Evolutionary conservation across 2,113 vertebrate genomes (phyloP), one percentile per base, ranked within the genome.

Genomic region (Salvator merianae): DNA sequence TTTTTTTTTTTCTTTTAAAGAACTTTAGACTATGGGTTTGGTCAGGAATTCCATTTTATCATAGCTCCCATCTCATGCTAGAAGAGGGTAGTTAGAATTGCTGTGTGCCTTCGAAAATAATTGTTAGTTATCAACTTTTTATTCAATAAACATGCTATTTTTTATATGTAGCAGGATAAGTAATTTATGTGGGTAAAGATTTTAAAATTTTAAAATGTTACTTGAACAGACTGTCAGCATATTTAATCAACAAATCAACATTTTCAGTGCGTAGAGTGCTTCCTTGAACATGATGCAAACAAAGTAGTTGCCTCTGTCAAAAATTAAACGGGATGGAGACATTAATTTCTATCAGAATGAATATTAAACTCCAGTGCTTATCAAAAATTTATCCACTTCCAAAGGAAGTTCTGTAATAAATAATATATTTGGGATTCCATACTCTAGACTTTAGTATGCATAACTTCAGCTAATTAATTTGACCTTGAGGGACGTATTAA

Each of bases 321-420:
- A 74, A 63, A 82, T 82, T 82, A 74, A 82, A 74, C 55, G 5
- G 70, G 70, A 63, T 55, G 73, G 13, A 63, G 53, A 63, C 40
- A 32, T 73, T 82, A 82, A 74, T 73, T 74, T 82, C 72, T 74
- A 74, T 82, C 55, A 74, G 53, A 34, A 74, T 82, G 81, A 73
- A 82, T 73, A 63, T 73, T 82, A 82, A 82, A 59, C 55, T 63
- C 70, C 38, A 82, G 14, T 74, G 53, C 70, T 82, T 74, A 82
- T 82, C 81, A 82, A 74, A 82, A 74, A 74, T 73, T 74, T 63
- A 82, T 82, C 55, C 3, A 43, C 73, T 82, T 82, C 55, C 63
- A 74, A 30, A 82, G 38, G 70, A 74, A 63, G 36, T 36, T 73
- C 32, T 43, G 62, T 82, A 82, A 73, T 74, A 40, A 59, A 43